Conservation (phyloP, 2,113 vertebrate genomes). For the Amphilophus citrinellus region DNA sequence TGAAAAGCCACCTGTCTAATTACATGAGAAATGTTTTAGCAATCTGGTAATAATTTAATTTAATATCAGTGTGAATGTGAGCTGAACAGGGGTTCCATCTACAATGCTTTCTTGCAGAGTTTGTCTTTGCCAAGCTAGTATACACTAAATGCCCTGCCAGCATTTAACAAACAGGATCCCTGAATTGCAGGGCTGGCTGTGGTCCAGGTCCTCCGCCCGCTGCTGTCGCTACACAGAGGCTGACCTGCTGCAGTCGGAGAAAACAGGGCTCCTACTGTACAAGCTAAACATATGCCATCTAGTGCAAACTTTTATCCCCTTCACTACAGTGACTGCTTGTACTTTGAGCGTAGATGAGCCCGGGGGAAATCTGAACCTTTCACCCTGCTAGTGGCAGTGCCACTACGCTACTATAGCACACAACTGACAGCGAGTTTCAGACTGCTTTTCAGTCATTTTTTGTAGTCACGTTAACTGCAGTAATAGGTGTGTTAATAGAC, state of each 20-base stretch:
- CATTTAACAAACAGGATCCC: constrained; percentile 29
- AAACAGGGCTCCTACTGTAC: constrained; percentile 67
- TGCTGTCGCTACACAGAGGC: constrained; percentile 5
- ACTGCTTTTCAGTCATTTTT: background rate
- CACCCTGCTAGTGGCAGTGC: background rate
- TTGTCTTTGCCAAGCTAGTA: constrained; percentile 1
- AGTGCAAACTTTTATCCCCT: constrained; percentile 37
- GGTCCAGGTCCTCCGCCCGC: constrained; percentile 41
- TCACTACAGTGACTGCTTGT: constrained; percentile 23
- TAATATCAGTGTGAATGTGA: background rate
- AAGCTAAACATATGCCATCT: constrained; percentile 42
- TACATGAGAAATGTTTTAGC: background rate
- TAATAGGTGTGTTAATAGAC: background rate
- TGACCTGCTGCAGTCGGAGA: constrained; percentile 36
- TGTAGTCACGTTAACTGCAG: background rate
- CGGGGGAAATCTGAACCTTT: constrained; percentile 21
- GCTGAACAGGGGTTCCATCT: background rate
- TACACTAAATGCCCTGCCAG: constrained; percentile 38
- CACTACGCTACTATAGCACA: background rate
- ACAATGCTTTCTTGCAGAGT: background rate
- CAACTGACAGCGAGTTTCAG: background rate
- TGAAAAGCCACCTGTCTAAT: background rate
- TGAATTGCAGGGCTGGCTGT: constrained; percentile 33
- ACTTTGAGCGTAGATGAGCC: constrained; percentile 19
- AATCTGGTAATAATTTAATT: background rate